Base-by-base conservation (phyloP, 2,888 invertebrate species). In the Cheilosia impressa region DNA sequence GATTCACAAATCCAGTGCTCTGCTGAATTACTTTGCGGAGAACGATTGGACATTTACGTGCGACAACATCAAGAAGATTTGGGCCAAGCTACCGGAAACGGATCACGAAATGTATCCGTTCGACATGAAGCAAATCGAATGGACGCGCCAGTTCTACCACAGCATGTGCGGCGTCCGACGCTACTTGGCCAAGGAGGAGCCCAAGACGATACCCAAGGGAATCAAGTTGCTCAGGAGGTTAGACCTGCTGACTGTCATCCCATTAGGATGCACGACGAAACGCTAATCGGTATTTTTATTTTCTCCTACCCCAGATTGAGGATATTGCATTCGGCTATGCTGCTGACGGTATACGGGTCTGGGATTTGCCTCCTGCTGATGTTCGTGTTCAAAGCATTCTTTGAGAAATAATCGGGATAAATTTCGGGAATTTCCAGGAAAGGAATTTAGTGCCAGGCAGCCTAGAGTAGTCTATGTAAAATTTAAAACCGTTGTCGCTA, bases 171-270 rank as follows among this genome's bases (percentile, higher is more conserved):
- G 98, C 4, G 94, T 97, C 68, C 93, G 97, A 73, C 92, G 94
- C 66, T 96, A 95, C 90, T 91, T 98, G 68, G 94, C 97, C 88
- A 97, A 97, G 90, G 97, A 98, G 87, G 94, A 95, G 81, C 93
- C 95, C 15, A 94, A 94, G 69, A 95, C 95, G 0, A 91, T 97
- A 63, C 94, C 95, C 6, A 93, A 93, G 5, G 96, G 95, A 53
- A 93, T 93, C 88, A 93, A 93, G 63, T 93, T 94, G 88, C 93
- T 93, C 91, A 93, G 91, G 90, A 94, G 94, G 96, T 95, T 90
- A 89, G 87, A 69, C 10, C 10, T 6, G 4, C 10, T 4, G 15
- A 22, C 5, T 17, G 10, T 19, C 10, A 19, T 19, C 10, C 9
- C 55, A 62, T 60, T 66, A 66, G n/a, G 1, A 75, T 69, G 69